Evolutionary conservation across 2,113 vertebrate species (phyloP), one percentile per base, ranked within the genome.

Genomic region (Rana temporaria): DNA sequence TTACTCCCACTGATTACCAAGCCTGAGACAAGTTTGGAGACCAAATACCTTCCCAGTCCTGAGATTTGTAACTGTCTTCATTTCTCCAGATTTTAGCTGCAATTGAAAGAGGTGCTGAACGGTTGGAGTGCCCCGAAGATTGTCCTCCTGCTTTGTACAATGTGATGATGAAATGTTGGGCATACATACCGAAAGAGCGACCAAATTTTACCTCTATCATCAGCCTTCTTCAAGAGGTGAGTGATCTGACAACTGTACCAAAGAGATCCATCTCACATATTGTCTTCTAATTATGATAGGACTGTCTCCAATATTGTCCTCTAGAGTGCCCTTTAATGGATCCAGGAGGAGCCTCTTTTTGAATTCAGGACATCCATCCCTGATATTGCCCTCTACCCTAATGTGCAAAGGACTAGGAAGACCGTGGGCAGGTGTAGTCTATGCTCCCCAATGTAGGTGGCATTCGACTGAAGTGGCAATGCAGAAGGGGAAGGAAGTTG

Each of bases 111-210:
- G 95, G 95, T 4, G 92, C 93, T 0, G 92, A 93, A 12, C 91
- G 95, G 0, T 86, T 98, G 74, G 93, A 92, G 56, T 91, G 89
- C 15, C 95, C 96, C 0, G 78, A 84, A 0, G 92, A 96, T 69
- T 97, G 95, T 75, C 94, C 96, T 2, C 92, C 90, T 69, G 93
- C 93, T 53, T 63, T 97, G 48, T 96, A 96, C 20, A 0, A 7
- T 6, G 69, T 97, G 4, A 95, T 94, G 85, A 86, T 91, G 79
- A 93, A 88, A 69, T 97, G 96, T 86, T 98, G 96, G 96, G 92
- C 94, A 42, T 88, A 86, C 60, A 89, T 48, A 65, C 91, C 95
- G 0, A 34, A 85, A 0, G 94, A 97, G 14, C 87, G 96, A 26
- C 96, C 96, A 20, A 92, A 32, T 64, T 97, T 98, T 69, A 68